Evolutionary conservation across 2,797 vertebrate genomes (phyloP).

Genomic region (Acomys russatus): DNA sequence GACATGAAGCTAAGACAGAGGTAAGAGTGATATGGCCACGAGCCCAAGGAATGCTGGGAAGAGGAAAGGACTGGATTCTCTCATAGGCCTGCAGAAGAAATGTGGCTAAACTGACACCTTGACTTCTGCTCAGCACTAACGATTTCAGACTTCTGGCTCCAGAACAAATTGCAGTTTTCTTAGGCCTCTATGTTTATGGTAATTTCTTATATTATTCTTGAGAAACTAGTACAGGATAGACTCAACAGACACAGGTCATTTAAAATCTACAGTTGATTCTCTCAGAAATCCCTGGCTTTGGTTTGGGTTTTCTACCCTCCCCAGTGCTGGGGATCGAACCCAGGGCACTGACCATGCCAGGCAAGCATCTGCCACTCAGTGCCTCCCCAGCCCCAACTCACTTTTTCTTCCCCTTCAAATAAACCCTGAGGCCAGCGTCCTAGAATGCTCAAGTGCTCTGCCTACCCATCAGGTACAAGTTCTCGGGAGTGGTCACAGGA

Average conservation of each 20-base stretch:
- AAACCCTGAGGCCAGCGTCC: conserved; percentile 23
- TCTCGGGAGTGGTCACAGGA: conserved; percentile 97
- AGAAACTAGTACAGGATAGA: background rate
- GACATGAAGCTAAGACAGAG: background rate
- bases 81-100: background rate
- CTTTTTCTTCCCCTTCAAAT: conserved; percentile 24
- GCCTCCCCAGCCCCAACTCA: too few relatives aligned
- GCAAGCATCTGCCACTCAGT: background rate
- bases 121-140: background rate
- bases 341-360: background rate
- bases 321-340: background rate
- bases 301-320: background rate
- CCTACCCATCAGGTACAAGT: conserved; percentile 98
- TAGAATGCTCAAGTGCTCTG: conserved; percentile 30
- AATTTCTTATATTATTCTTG: background rate
- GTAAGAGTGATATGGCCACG: background rate
- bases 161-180: conserved; percentile 11
- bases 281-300: conserved; percentile 2
- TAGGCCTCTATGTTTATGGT: background rate
- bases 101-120: background rate
- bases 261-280: conserved; percentile 36
- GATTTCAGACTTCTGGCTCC: background rate
- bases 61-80: background rate
- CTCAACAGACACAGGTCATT: background rate
- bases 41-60: background rate